These are phyloP conservation scores for Drosophila tani DNA, from an alignment of 1,140 invertebrate species.

Conservation along the genomic window DNA sequence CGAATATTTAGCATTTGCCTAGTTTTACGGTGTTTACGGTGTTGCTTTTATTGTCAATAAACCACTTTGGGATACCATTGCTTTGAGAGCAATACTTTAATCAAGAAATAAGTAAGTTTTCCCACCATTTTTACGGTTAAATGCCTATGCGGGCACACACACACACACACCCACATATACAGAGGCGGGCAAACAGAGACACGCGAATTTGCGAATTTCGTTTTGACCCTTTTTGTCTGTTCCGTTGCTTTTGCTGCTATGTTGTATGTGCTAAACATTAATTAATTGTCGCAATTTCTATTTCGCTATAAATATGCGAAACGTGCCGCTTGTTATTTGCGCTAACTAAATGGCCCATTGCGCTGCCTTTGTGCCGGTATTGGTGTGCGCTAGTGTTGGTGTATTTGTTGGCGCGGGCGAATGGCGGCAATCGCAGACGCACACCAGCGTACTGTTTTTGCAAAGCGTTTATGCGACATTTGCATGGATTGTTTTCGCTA, in stretches of 20 bases:
- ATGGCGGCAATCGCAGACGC: constrained; percentile 57
- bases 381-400: constrained; percentile 39
- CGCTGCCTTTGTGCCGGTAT: constrained; percentile 51
- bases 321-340: constrained; percentile 35
- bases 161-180: constrained; percentile 15
- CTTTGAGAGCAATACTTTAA: constrained; percentile 20
- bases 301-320: constrained; percentile 43
- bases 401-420: constrained; percentile 64
- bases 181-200: constrained; percentile 29
- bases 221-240: constrained; percentile 29
- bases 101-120: constrained; percentile 51
- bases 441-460: constrained; percentile 10
- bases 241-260: constrained; percentile 15
- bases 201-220: constrained; percentile 67
- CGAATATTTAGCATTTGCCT: constrained; percentile 11
- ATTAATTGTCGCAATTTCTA: constrained; percentile 56
- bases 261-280: constrained; percentile 52
- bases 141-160: constrained; percentile 23
- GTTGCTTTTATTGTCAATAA: neutral
- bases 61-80: neutral
- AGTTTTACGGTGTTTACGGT: constrained; percentile 19
- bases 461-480: constrained; percentile 42
- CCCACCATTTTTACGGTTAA: constrained; percentile 12
- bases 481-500: neutral
- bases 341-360: constrained; percentile 52